Base-by-base conservation (phyloP, 1,140 invertebrate genomes). In the Elymnias hypermnestra region DNA sequence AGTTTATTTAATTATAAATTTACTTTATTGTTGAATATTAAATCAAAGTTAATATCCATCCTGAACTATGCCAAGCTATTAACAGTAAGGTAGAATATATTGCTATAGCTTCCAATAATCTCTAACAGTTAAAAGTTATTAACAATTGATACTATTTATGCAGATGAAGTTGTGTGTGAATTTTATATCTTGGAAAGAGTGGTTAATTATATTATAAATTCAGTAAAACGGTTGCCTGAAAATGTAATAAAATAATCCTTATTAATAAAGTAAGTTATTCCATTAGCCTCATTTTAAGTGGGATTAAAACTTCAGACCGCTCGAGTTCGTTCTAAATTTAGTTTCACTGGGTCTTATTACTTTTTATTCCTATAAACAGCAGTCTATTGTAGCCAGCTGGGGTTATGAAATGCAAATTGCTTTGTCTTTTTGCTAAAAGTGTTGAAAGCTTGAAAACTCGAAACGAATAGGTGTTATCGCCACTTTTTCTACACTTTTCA, bases 251-350 rank as follows among this genome's bases (percentile, higher is more conserved):
- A 46, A 38, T 38, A 38, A 46, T 46, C 23, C 10, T n/a, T 18
- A 44, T 44, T 41, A 43, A 15, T 33, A 33, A 13, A 47, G 18
- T 33, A 26, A 50, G 40, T 23, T 41, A 43, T 50, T 50, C 39
- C 40, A 50, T 42, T 50, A 50, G 14, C 28, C 47, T 38, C 12
- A 21, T 43, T 50, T 19, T 36, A 43, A 43, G 31, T 37, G 35
- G 47, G 39, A 50, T 50, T 50, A 38, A 43, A 43, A 50, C 40
- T 43, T 42, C 38, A 19, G 39, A 31, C 14, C 12, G 25, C 23
- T 50, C 17, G 39, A 50, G 47, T 37, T 50, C 43, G 40, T 50
- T 50, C 40, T 42, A 43, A 50, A 50, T 50, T 50, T 36, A 49
- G 46, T 49, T 49, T 23, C 23, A 29, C 23, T 31, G 23, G 21